Evolutionary conservation across 2,888 invertebrate genomes (phyloP), one percentile per base, ranked within the genome.

Genomic region (Luperina testacea): DNA sequence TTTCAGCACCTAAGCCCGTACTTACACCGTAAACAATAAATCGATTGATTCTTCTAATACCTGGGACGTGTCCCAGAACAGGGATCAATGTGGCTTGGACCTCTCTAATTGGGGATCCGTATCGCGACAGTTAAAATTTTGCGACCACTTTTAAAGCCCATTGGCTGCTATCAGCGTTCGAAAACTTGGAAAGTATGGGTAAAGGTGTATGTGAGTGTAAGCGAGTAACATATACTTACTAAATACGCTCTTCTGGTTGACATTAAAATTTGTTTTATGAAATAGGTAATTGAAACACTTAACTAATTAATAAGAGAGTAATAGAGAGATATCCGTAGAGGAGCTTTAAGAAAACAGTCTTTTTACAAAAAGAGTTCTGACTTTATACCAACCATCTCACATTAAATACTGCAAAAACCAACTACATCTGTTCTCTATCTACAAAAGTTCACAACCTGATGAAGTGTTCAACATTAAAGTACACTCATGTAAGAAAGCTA

Each of bases 71-170:
- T 89, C 81, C 85, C 79, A 78, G 83, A 84, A 85, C 82, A 70
- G 73, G 91, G 91, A 91, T 92, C 88, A 91, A 78, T 78, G 78
- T 78, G 90, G 92, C 84, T 90, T 87, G 86, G 77, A 59, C 87
- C 86, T 79, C 83, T 83, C 90, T 92, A 92, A 93, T 93, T 92
- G 89, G 87, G 93, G 92, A 91, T 92, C 91, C 85, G 90, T 91
- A 91, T 90, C 89, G 86, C 80, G 86, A 80, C 84, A 84, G 85
- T 91, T 85, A 75, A 87, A 91, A 91, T 90, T 89, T 90, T 86
- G 90, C 89, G 88, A 92, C 91, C 92, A 90, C 90, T 92, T 93
- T 93, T 90, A 89, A 92, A 91, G 90, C 90, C 88, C 78, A 85
- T 64, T n/a, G 71, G 38, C 15, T 53, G 8, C 80, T n/a, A n/a